A percentile compares a stretch with the other conserved stretches of the same genome.
Conservation (phyloP, 2,113 vertebrate species). For the Glaucidium brasilianum region DNA sequence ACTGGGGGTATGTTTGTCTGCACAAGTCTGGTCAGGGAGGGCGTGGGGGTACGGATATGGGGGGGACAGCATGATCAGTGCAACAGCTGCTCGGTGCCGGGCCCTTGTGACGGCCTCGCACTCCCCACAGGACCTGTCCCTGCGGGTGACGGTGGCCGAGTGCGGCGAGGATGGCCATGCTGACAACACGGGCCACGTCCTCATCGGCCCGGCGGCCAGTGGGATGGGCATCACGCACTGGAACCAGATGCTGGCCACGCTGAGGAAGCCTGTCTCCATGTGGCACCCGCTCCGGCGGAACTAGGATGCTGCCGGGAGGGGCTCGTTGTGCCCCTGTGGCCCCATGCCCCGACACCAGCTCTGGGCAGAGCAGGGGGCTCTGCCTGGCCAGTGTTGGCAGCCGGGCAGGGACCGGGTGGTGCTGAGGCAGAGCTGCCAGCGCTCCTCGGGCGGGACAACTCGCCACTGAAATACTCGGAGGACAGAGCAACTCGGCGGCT, state of each 20-base stretch:
- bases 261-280: constrained; percentile 96
- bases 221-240: constrained; percentile 97
- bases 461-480: fast-evolving
- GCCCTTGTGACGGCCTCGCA: fast-evolving
- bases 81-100: fast-evolving
- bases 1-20: fast-evolving
- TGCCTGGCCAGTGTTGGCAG: neutral
- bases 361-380: neutral
- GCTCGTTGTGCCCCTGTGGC: fast-evolving
- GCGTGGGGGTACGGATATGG: fast-evolving
- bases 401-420: neutral
- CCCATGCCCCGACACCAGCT: neutral
- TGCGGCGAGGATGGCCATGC: constrained; percentile 85
- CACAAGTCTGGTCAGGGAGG: neutral
- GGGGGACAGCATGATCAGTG: fast-evolving
- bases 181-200: constrained; percentile 93
- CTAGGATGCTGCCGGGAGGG: constrained; percentile 47
- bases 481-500: fast-evolving
- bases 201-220: constrained; percentile 89
- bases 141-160: constrained; percentile 94
- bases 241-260: constrained; percentile 98
- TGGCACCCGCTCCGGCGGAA: constrained; percentile 91
- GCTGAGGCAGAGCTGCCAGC: neutral
- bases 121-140: constrained; percentile 86
- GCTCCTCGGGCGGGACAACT: neutral